Conservation (phyloP, 2,797 vertebrate genomes). For the Cuculus canorus region DNA sequence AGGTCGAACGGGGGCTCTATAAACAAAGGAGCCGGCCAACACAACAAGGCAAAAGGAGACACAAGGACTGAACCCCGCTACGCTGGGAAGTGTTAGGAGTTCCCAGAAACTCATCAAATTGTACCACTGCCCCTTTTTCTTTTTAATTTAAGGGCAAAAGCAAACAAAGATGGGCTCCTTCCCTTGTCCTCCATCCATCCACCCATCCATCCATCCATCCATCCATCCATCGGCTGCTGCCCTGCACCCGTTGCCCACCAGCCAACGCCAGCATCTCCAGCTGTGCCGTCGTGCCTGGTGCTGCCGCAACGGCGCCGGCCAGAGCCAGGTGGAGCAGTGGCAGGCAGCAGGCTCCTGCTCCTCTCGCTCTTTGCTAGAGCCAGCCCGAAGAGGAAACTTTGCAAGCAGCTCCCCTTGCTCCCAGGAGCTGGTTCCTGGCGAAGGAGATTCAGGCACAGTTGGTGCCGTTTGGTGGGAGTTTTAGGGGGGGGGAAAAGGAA, state of each 20-base stretch:
- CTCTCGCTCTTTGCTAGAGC: background rate
- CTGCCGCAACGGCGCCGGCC: accelerated
- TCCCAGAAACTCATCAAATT: slow-evolving; percentile 26
- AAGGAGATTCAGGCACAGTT: accelerated
- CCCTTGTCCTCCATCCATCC: accelerated
- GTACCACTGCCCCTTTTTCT: background rate
- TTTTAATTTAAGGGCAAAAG: background rate
- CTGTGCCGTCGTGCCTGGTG: accelerated
- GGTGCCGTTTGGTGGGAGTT: background rate
- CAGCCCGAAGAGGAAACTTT: background rate
- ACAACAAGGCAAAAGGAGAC: slow-evolving; percentile 76
- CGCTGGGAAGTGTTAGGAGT: background rate
- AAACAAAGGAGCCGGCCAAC: slow-evolving; percentile 83
- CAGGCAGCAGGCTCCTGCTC: background rate
- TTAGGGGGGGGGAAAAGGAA: background rate
- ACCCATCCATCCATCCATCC: background rate
- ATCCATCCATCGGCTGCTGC: background rate
- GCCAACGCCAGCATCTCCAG: background rate
- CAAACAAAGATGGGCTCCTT: background rate
- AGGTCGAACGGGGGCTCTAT: slow-evolving; percentile 87
- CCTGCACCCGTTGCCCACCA: background rate
- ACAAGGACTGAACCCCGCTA: slow-evolving; percentile 36
- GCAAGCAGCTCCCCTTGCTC: background rate
- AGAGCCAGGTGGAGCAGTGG: accelerated
- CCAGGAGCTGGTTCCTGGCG: background rate